Percentiles rank a stretch among this genome's conserved stretches.
These are phyloP conservation scores for Rallus limicola DNA, from an alignment of 2,113 vertebrate genomes.

Conservation along the genomic window DNA sequence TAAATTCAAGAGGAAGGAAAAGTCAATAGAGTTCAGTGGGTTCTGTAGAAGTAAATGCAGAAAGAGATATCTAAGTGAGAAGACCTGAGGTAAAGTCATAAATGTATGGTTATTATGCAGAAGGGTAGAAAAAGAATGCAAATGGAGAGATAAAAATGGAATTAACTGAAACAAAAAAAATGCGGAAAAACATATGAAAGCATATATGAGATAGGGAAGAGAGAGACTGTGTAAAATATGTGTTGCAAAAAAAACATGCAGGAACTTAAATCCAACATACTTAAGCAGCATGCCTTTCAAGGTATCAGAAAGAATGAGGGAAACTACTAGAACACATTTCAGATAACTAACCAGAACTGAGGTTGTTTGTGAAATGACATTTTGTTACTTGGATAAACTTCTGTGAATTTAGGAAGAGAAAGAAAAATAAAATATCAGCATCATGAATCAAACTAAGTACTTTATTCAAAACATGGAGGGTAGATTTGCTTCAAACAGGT, in stretches of 20 bases:
- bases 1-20: background rate
- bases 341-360: background rate
- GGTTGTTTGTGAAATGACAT: background rate
- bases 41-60: background rate
- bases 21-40: background rate
- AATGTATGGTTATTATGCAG: background rate
- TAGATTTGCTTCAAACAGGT: background rate
- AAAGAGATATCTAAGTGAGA: background rate
- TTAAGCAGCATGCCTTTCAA: background rate
- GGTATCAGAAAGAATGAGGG: background rate
- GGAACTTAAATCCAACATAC: background rate
- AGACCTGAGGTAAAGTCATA: background rate
- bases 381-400: background rate
- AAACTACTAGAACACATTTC: background rate
- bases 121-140: background rate
- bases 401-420: background rate
- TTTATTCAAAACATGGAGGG: background rate
- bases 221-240: accelerated
- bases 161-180: background rate
- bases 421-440: background rate
- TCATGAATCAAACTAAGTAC: background rate
- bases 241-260: background rate
- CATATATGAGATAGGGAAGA: background rate
- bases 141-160: background rate
- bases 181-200: background rate